Base-by-base conservation (phyloP, 2,888 invertebrate genomes). In the Metellina segmentata region DNA sequence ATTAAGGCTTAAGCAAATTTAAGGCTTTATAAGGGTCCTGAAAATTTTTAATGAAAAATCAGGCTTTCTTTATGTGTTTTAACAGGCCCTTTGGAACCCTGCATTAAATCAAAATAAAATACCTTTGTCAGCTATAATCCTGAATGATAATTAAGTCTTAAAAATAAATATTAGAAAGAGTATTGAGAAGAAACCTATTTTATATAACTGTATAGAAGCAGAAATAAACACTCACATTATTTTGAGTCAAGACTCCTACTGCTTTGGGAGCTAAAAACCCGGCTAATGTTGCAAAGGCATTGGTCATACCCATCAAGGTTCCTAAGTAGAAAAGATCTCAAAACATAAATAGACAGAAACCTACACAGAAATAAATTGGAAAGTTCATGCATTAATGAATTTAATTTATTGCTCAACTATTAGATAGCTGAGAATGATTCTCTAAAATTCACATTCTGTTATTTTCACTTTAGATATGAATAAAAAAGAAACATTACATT, bases 241-340 rank as follows among this genome's bases (percentile, higher is more conserved):
- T 69, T 69, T 93, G 49, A 20, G 92, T 93, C 52, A 93, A 79
- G 11, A 87, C 85, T 5, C 92, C 90, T 8, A 93, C 93, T n/a
- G 91, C 87, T 20, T 82, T 74, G n/a, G 94, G 93, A 4, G 93
- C 94, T 13, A 93, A 52, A 81, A 94, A 88, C 16, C 94, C 94
- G 51, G 93, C 91, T 9, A 93, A 52, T 81, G 93, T 94, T 9
- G 93, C 94, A 85, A 94, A 88, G 34, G 91, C 93, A 87, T 94
- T 94, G 11, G 94, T 93, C 69, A 94, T 93, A 61, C 94, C 94
- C 93, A 94, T 93, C 20, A 94, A 78, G 16, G 93, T 93, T 9
- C 93, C 94, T 93, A 77, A 72, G 81, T 20, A 92, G 9, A 19
- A 51, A 16, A 11, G 34, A 34, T 34, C 34, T 34, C 34, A 34